Percentiles rank a stretch among this genome's conserved stretches.
Evolutionary conservation across 1,140 invertebrate species (phyloP).

Genomic region (Pachypsylla venusta): DNA sequence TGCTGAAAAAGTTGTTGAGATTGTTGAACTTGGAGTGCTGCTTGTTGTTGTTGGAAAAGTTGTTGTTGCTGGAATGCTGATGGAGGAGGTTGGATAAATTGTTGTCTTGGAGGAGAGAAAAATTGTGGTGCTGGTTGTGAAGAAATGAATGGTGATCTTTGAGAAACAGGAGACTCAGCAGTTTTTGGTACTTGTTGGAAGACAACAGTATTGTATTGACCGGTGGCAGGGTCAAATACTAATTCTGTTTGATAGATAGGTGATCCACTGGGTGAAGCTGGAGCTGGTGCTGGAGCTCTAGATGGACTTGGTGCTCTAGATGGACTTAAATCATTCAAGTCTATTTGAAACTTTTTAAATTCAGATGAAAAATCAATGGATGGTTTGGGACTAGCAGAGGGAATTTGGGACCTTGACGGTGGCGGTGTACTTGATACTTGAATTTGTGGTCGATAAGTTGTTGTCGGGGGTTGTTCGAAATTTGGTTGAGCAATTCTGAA

Average conservation of each 20-base stretch:
- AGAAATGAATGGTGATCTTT: constrained; percentile 16
- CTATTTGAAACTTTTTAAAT: constrained; percentile 58
- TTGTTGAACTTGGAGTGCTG: constrained; percentile 44
- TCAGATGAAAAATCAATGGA: constrained; percentile 33
- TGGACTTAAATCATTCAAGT: constrained; percentile 27
- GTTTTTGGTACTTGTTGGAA: constrained; percentile 57
- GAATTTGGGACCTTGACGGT: constrained; percentile 3
- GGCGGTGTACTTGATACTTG: constrained; percentile 39
- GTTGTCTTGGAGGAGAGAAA: constrained; percentile 15
- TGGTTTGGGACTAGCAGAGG: neutral
- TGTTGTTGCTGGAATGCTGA: constrained; percentile 38
- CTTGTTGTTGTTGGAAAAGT: constrained; percentile 51
- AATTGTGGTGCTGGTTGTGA: constrained; percentile 16
- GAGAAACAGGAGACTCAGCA: constrained; percentile 32
- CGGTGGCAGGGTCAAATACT: constrained; percentile 56
- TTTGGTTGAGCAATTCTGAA: no score
- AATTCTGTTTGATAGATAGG: constrained; percentile 57
- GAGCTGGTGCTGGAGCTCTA: constrained; percentile 20
- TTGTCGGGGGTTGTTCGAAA: constrained; percentile 39
- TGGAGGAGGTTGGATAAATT: constrained; percentile 20
- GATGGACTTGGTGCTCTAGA: constrained; percentile 29
- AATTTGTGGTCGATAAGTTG: constrained; percentile 45
- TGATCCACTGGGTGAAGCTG: constrained; percentile 29
- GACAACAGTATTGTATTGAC: constrained; percentile 62
- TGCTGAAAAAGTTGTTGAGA: constrained; percentile 56